Evolutionary conservation across 2,797 vertebrate genomes (phyloP).

Genomic region (Astyanax mexicanus): DNA sequence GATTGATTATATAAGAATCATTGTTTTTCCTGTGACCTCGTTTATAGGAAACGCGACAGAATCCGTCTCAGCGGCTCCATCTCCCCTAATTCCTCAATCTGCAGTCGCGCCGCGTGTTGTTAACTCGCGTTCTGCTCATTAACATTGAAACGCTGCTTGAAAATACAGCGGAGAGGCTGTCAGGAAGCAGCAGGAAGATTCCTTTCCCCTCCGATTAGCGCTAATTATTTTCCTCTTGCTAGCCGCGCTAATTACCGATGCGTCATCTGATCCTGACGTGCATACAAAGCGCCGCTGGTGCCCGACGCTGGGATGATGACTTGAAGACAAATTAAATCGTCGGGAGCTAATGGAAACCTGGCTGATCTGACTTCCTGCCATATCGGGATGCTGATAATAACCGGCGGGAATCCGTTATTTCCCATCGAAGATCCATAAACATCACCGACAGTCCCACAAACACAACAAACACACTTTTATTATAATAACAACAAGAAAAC

Average conservation of each 20-base stretch:
- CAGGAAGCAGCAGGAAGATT: constrained; percentile 9
- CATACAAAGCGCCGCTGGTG: constrained; percentile 5
- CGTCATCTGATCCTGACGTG: background rate
- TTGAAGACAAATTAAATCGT: background rate
- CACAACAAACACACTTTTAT: no score
- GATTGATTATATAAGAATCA: background rate
- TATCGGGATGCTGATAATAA: background rate
- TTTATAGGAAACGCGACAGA: background rate
- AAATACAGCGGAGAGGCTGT: constrained; percentile 1
- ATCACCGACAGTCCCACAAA: no score
- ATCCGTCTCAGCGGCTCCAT: background rate
- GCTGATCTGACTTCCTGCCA: background rate
- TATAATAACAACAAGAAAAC: no score
- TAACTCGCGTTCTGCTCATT: constrained; percentile 5
- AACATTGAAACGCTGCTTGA: background rate
- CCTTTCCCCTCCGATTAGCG: constrained; percentile 7
- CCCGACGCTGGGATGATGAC: background rate
- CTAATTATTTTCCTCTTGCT: constrained; percentile 29
- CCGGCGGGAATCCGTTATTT: background rate
- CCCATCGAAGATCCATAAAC: background rate
- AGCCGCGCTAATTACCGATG: constrained; percentile 4
- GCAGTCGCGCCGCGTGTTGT: background rate
- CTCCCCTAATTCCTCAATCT: background rate
- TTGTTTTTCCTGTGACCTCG: background rate
- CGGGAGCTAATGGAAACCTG: background rate